Conservation (phyloP, 2,888 invertebrate species). For the Pandemis heparana region DNA sequence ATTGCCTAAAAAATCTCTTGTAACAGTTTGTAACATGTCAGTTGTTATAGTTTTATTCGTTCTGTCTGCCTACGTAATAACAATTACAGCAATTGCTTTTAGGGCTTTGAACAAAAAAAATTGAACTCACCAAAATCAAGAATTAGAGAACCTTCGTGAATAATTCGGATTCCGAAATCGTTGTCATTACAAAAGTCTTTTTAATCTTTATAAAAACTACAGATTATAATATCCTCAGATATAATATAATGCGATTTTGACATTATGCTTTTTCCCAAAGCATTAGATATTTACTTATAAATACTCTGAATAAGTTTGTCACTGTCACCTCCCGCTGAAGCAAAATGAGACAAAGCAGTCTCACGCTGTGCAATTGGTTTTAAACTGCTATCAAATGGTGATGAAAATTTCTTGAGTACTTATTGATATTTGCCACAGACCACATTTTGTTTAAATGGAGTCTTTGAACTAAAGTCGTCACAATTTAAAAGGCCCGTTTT, state of each 20-base stretch:
- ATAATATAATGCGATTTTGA: too few relatives aligned
- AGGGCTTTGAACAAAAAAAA: not conserved
- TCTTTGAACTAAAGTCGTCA: too few relatives aligned
- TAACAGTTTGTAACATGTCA: not conserved
- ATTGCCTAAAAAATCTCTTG: not conserved
- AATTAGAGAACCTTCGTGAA: not conserved
- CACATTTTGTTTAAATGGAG: too few relatives aligned
- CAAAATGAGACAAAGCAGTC: not conserved
- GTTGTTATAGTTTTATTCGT: not conserved
- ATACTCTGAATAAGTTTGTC: not conserved
- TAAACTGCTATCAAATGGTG: conserved; percentile 14
- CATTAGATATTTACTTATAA: too few relatives aligned
- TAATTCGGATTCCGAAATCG: not conserved
- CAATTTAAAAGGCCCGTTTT: too few relatives aligned
- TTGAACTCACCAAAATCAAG: not conserved
- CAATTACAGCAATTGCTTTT: not conserved
- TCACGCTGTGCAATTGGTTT: conserved; percentile 31
- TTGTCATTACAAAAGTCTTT: too few relatives aligned
- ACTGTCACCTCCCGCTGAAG: conserved; percentile 7
- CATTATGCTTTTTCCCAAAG: too few relatives aligned
- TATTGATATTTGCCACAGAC: not conserved
- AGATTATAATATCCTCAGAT: too few relatives aligned
- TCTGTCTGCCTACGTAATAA: not conserved
- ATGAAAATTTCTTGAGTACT: not conserved
- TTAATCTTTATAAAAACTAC: too few relatives aligned